Conservation (phyloP, 2,797 vertebrate genomes). For the Paguma larvata region DNA sequence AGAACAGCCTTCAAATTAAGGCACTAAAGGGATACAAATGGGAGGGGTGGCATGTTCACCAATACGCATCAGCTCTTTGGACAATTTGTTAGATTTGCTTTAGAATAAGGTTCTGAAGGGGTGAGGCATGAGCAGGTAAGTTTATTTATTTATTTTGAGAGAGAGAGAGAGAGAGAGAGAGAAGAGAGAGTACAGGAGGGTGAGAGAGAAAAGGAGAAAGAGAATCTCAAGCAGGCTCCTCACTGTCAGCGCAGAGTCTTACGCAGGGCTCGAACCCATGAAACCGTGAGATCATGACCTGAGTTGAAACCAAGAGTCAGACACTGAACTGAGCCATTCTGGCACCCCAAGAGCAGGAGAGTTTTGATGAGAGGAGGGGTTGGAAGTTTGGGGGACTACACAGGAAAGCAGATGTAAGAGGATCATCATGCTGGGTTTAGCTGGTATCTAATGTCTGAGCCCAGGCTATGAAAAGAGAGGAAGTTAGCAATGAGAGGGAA, state of each 20-base stretch:
- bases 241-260: too few relatives aligned
- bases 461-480: not conserved
- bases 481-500: not conserved
- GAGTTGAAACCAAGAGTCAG: too few relatives aligned
- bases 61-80: not conserved
- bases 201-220: too few relatives aligned
- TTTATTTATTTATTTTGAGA: too few relatives aligned
- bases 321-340: too few relatives aligned
- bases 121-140: not conserved
- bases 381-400: not conserved
- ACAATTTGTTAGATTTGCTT: not conserved
- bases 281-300: too few relatives aligned
- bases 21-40: not conserved
- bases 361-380: not conserved
- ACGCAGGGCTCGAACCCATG: too few relatives aligned
- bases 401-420: not conserved
- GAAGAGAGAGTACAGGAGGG: too few relatives aligned
- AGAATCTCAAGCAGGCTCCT: too few relatives aligned
- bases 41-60: not conserved
- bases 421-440: not conserved
- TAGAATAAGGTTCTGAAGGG: constrained; percentile 21
- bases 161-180: too few relatives aligned
- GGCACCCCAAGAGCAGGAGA: not conserved
- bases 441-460: not conserved
- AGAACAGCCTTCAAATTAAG: not conserved